These are phyloP conservation scores for Oreochromis aureus DNA, from an alignment of 2,113 vertebrate species.

Conservation along the genomic window DNA sequence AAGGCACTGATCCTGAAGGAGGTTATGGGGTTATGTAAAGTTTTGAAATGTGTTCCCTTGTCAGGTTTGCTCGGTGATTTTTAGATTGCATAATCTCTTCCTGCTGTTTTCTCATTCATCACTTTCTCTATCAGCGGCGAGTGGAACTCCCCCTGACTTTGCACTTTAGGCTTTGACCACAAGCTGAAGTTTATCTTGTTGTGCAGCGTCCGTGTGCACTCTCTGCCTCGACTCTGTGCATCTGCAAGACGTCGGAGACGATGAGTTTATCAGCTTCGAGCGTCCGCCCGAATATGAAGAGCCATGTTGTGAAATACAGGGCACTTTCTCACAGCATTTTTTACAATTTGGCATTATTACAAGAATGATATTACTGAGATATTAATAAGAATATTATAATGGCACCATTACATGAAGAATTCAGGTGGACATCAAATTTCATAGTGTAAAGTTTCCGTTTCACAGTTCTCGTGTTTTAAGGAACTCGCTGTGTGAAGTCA, in stretches of 20 bases:
- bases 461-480: neutral
- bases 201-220: neutral
- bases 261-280: neutral
- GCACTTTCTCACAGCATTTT: neutral
- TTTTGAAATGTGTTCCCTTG: neutral
- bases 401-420: neutral
- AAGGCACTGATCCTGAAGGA: neutral
- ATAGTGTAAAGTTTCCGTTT: neutral
- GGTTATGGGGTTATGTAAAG: neutral
- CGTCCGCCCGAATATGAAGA: neutral
- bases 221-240: neutral
- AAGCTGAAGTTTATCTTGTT: neutral
- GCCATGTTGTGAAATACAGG: neutral
- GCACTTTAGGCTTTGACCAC: neutral
- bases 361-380: neutral
- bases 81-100: neutral
- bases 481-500: neutral
- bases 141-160: conserved; percentile 33
- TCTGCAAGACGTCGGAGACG: neutral
- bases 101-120: neutral
- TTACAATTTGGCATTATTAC: neutral
- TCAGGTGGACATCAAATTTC: neutral
- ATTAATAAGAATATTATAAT: neutral
- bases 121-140: conserved; percentile 32
- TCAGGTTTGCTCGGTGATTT: neutral